Evolutionary conservation across 2,113 vertebrate species (phyloP).

Genomic region (Toxostoma redivivum): DNA sequence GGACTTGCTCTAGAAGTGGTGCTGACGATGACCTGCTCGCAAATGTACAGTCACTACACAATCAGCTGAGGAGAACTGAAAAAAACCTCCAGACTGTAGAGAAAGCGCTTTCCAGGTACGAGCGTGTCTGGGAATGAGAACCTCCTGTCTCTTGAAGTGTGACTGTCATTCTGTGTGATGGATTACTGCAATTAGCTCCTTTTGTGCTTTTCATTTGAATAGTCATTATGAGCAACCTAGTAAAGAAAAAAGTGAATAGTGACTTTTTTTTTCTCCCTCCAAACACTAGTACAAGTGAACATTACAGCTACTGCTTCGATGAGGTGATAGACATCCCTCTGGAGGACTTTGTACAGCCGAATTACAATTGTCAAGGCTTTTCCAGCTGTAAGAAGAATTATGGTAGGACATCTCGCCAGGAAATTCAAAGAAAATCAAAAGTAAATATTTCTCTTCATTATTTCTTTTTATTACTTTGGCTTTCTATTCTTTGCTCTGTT

Average conservation of each 20-base stretch:
- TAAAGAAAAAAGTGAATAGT: not conserved
- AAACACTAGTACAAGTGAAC: constrained; percentile 42
- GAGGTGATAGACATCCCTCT: constrained; percentile 54
- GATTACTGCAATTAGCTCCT: not conserved
- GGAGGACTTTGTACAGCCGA: constrained; percentile 63
- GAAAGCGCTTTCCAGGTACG: constrained; percentile 72
- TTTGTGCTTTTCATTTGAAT: not conserved
- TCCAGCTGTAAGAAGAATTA: constrained; percentile 19
- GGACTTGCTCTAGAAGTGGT: constrained; percentile 15
- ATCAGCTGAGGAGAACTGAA: constrained; percentile 74
- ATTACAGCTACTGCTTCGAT: not conserved
- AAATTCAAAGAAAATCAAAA: constrained; percentile 55
- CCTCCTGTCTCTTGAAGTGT: not conserved
- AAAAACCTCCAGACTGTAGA: constrained; percentile 66
- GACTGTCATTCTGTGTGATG: not conserved
- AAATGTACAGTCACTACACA: constrained; percentile 71
- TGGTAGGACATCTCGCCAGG: constrained; percentile 1
- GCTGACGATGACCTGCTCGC: constrained; percentile 64
- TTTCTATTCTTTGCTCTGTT: not conserved
- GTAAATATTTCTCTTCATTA: constrained; percentile 54
- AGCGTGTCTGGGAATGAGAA: not conserved
- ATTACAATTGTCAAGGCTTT: constrained; percentile 19
- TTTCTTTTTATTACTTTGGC: not conserved
- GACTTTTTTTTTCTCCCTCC: not conserved
- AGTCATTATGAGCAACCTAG: not conserved